Base-by-base conservation (phyloP, 2,113 vertebrate species). In the Takifugu bimaculatus region DNA sequence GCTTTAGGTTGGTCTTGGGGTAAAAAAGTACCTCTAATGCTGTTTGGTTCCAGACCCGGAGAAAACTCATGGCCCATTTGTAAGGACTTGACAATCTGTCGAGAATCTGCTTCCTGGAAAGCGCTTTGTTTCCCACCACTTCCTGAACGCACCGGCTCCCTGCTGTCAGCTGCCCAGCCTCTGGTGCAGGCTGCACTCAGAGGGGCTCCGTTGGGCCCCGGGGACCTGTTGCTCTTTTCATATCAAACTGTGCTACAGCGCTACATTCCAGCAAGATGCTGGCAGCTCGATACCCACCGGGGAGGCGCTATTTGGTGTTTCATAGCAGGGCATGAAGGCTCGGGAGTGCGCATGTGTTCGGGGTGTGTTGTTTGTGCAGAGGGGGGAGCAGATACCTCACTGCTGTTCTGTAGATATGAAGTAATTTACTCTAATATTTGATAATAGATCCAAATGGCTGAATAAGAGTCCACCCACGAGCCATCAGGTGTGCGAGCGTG, bases 141-240 rank as follows among this genome's bases (percentile, higher is more conserved):
- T 39, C 35, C 35, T 10, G 35, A 39, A 9, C 35, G 11, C 35
- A 39, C 35, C 9, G 35, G 35, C 35, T 11, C 35, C 35, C 35
- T 39, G 35, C 35, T 39, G 20, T 20, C 20, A 20, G 20, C 20
- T 20, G 20, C 20, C 20, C 20, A 20, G 20, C 20, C 14, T 14
- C n/a, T 14, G 45, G n/a, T 48, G 52, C 0, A 48, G 64, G 60
- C 47, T 28, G 39, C 6, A 47, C 26, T 63, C 35, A 10, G 62
- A 70, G 59, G 60, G 63, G 57, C 70, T 77, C 47, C 63, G 27
- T 48, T 15, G 9, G 48, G 26, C 81, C 35, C 69, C 6, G 26
- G 76, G 67, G 78, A 83, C 75, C 76, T 84, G 78, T 83, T 84
- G 85, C 74, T 78, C 78, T 83, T 86, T 83, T 81, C 72, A 80